phyloP scores from a whole-genome alignment of 2,888 invertebrate genomes.

The Azorinus chamasolen region DNA sequence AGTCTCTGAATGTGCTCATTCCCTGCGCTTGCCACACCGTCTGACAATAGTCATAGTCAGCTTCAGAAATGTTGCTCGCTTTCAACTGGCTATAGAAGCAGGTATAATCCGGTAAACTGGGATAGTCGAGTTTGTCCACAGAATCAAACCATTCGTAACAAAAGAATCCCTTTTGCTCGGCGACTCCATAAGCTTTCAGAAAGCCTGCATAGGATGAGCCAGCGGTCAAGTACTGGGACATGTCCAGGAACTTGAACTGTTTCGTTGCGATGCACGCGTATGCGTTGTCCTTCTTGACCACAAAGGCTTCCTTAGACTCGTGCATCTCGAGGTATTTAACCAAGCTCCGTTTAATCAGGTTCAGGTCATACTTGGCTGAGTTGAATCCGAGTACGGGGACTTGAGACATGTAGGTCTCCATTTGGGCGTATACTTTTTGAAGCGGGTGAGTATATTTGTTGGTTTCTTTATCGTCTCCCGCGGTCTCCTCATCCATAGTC shows the following conservation, averaged over 20 bases:
- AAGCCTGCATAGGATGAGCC: conserved; percentile 52
- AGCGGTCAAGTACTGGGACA: conserved; percentile 47
- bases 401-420: conserved; percentile 18
- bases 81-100: conserved; percentile 21
- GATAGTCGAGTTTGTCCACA: neutral
- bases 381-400: conserved; percentile 48
- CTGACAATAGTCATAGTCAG: conserved; percentile 25
- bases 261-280: conserved; percentile 35
- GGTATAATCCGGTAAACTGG: neutral
- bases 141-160: conserved; percentile 26
- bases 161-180: conserved; percentile 41
- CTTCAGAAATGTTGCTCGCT: neutral
- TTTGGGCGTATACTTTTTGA: conserved; percentile 14
- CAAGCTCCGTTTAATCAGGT: conserved; percentile 37
- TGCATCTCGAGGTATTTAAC: conserved; percentile 34
- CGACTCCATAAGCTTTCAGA: conserved; percentile 49
- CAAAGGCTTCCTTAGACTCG: conserved; percentile 5
- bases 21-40: conserved; percentile 46
- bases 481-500: neutral
- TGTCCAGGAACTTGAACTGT: conserved; percentile 47
- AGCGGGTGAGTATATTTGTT: conserved; percentile 12
- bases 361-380: conserved; percentile 56
- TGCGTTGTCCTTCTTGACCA: conserved; percentile 41
- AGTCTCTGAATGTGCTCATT: conserved; percentile 62
- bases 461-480: neutral